phyloP scores from a whole-genome alignment of 2,113 vertebrate genomes.

The Gobius niger region DNA sequence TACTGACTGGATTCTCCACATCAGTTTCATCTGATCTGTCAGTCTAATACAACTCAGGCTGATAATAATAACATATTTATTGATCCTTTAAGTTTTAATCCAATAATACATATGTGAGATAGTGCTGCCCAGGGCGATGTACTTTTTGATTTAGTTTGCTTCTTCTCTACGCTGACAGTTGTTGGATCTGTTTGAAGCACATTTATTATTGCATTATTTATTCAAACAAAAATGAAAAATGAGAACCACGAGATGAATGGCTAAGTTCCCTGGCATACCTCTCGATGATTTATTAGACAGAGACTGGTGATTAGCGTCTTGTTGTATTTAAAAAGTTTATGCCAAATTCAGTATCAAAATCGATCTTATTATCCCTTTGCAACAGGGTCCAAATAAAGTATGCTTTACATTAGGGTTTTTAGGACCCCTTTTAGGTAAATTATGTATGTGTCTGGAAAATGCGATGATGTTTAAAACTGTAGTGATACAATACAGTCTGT shows the following conservation, averaged over 20 bases:
- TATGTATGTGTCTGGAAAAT: too few species aligned
- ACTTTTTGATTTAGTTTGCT: background rate
- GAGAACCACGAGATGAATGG: background rate
- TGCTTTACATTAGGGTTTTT: too few species aligned
- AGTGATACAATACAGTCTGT: too few species aligned
- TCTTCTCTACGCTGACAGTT: background rate
- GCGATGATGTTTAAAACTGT: too few species aligned
- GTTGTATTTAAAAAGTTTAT: background rate
- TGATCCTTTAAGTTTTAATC: constrained; percentile 1
- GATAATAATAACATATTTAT: constrained; percentile 14
- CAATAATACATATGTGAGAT: background rate
- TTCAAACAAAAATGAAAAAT: constrained; percentile 1
- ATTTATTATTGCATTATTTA: background rate
- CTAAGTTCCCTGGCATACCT: background rate
- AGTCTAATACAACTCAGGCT: background rate
- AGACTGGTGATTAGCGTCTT: background rate
- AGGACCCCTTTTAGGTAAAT: too few species aligned
- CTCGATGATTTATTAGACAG: background rate
- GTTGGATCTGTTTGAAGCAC: background rate
- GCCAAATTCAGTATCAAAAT: background rate
- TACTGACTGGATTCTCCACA: constrained; percentile 13
- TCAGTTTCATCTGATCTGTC: constrained; percentile 15
- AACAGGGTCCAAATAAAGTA: too few species aligned
- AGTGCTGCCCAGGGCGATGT: background rate
- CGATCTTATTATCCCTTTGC: background rate